These are phyloP conservation scores for Progne subis DNA, from an alignment of 2,113 vertebrate species.

Conservation along the genomic window DNA sequence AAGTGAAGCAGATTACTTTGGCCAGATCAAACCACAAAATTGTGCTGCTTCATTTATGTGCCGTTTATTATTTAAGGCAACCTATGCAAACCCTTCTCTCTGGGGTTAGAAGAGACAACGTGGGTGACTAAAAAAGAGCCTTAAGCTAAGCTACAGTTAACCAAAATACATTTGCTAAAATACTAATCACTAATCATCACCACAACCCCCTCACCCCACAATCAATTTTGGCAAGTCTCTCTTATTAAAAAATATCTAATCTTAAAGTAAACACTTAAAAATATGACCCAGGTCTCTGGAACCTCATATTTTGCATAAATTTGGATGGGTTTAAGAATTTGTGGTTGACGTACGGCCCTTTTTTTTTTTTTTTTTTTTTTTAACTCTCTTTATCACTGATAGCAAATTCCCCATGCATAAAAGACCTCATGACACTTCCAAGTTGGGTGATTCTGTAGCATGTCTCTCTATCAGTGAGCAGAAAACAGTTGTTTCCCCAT, in stretches of 20 bases:
- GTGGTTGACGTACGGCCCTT: neutral
- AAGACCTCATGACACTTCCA: neutral
- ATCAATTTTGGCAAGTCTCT: neutral
- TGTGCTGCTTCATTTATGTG: neutral
- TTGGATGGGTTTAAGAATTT: neutral
- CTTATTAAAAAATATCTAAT: neutral
- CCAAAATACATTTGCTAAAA: neutral
- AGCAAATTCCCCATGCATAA: neutral
- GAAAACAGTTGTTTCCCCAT: neutral
- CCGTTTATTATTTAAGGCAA: neutral
- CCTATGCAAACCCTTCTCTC: neutral
- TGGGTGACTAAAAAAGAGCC: neutral
- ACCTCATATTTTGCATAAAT: neutral
- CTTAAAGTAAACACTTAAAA: neutral
- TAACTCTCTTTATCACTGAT: neutral
- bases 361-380: neutral
- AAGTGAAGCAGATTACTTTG: constrained; percentile 19
- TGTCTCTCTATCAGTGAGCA: neutral
- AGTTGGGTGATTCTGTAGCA: neutral
- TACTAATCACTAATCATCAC: neutral
- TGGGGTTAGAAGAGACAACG: neutral
- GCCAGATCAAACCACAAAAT: neutral
- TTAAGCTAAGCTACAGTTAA: neutral
- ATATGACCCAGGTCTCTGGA: neutral
- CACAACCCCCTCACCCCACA: neutral